Base-by-base conservation (phyloP, 1,140 invertebrate genomes). In the Branchinecta lynchi region DNA sequence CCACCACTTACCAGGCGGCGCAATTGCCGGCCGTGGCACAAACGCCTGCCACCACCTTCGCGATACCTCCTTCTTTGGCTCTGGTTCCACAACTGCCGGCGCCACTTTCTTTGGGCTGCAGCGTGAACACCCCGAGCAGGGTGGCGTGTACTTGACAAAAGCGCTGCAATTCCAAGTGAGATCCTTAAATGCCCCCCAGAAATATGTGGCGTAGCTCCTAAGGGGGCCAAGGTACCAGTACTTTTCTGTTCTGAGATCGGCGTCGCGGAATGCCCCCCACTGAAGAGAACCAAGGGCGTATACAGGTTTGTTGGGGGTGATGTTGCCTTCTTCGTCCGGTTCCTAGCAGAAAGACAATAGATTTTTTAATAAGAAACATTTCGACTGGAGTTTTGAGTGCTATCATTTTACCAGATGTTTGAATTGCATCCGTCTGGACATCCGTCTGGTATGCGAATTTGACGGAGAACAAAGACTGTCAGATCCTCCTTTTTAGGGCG, bases 141-240 rank as follows among this genome's bases (percentile, higher is more conserved):
- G 89, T 7, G 85, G 83, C 5, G 86, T 85, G 76, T 89, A 95
- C 66, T 82, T 82, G 15, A 95, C 77, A 7, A 82, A 77, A 7
- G 85, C 88, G 75, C 85, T 80, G 77, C 85, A 85, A 70, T 85
- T 79, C 86, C 86, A 86, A 70, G 82, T 76, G 74, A 80, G 80
- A 72, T 81, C 79, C 74, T 87, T 89, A 72, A 86, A 86, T 0
- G 86, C 86, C 76, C 86, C 87, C 70, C 89, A 84, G 65, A 89
- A 77, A 74, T 86, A 88, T 15, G 87, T 82, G 66, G 84, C 84
- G 74, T 88, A 86, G 65, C 86, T 85, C 77, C 86, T 85, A 0
- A 92, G 77, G 5, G 82, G 78, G 43, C 90, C 90, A 80, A 87
- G 88, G 74, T 92, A 88, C 92, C 92, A 95, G 78, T 93, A 94